These are phyloP conservation scores for Lipotes vexillifer DNA, from an alignment of 2,113 vertebrate species.

Conservation along the genomic window DNA sequence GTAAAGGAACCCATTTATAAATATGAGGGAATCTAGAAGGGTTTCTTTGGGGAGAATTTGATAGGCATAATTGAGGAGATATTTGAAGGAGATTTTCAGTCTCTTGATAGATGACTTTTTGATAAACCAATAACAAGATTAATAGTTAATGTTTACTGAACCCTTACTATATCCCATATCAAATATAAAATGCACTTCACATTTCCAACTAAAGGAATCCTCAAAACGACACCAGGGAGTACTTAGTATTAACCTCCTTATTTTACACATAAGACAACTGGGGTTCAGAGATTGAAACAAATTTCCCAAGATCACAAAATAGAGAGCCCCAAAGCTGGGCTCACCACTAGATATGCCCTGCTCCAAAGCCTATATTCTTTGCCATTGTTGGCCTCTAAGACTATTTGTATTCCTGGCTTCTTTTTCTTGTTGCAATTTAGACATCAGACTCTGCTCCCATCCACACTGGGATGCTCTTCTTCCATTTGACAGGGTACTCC, in stretches of 20 bases:
- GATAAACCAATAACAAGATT: background rate
- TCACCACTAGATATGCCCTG: background rate
- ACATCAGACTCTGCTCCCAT: background rate
- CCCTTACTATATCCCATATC: background rate
- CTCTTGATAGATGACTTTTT: background rate
- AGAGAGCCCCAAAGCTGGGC: background rate
- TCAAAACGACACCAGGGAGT: background rate
- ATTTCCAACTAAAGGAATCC: background rate
- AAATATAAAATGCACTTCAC: background rate
- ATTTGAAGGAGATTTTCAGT: background rate
- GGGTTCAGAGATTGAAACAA: background rate
- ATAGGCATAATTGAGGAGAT: background rate
- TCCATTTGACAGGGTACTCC: background rate
- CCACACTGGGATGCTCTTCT: background rate
- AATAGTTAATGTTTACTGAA: background rate
- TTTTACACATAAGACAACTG: background rate
- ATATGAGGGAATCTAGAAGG: background rate
- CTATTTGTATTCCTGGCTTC: background rate
- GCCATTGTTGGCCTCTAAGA: background rate
- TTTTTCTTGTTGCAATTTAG: background rate
- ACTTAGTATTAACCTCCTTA: background rate
- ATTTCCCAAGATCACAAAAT: background rate
- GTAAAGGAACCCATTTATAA: background rate
- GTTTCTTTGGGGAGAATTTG: background rate
- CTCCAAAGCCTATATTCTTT: background rate